Base-by-base conservation (phyloP, 2,888 invertebrate genomes). In the Willowsia nigromaculata region DNA sequence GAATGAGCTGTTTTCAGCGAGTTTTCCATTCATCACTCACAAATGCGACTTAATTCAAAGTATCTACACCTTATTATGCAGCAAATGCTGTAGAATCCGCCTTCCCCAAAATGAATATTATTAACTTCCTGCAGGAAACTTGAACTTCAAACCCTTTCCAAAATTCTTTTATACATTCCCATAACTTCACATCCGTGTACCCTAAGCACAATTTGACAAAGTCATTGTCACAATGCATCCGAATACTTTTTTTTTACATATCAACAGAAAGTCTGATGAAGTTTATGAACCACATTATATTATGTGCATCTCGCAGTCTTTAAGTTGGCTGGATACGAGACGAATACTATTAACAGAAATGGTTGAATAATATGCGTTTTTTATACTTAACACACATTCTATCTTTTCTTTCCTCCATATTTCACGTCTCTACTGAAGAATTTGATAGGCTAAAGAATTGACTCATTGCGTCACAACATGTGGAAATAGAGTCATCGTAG, bases 71-170 rank as follows among this genome's bases (percentile, higher is more conserved):
- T 71, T 71, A 40, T 71, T 71, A 71, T 40, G 62, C 62, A 62
- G 9, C 62, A 30, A 62, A 27, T 62, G 62, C 15, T 30, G 62
- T 5, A 4, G 27, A n/a, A n/a, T n/a, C 62, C 30, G 27, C 62
- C 27, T 71, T 71, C 71, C n/a, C 40, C 40, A 37, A 18, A 47
- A 47, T 27, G 43, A 47, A 47, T 27, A 76, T 43, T 9, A 65
- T 30, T 56, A 71, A 22, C 53, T 22, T 84, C 71, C 84, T 65
- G 53, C 53, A 74, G 85, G 85, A 85, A 85, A 76, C 76, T 76
- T 76, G 76, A 85, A 85, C 76, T 85, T 85, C 76, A 71, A 74
- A 85, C 56, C 85, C 85, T 27, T 85, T 85, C 62, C 76, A 47
- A 15, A n/a, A 47, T 83, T 82, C 68, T 62, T 59, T 62, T 37